phyloP scores from a whole-genome alignment of 2,113 vertebrate species.

The Rhombomys opimus region DNA sequence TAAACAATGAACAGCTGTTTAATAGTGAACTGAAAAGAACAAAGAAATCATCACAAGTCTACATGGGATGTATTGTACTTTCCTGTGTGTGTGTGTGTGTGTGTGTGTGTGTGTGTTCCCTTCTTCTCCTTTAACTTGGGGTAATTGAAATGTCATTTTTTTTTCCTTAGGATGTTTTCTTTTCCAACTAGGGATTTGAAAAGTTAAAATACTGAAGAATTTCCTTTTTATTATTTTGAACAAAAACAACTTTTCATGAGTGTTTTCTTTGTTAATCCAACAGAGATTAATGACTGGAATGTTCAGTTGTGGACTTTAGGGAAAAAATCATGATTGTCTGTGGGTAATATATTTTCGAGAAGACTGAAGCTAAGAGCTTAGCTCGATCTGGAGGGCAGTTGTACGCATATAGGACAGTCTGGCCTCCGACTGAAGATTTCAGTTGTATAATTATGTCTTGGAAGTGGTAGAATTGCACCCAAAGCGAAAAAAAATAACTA shows the following conservation, averaged over 20 bases:
- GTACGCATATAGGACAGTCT: constrained; percentile 68
- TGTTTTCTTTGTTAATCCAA: constrained; percentile 85
- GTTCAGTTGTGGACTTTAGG: constrained; percentile 67
- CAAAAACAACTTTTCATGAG: constrained; percentile 75
- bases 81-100: constrained; percentile 51
- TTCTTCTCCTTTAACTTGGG: constrained; percentile 57
- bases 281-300: constrained; percentile 80
- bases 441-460: constrained; percentile 71
- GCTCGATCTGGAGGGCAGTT: constrained; percentile 71
- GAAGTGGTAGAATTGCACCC: constrained; percentile 65
- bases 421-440: constrained; percentile 69
- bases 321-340: constrained; percentile 61
- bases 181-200: constrained; percentile 58
- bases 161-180: constrained; percentile 69
- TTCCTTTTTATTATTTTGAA: constrained; percentile 74
- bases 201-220: constrained; percentile 57
- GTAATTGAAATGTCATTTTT: constrained; percentile 75
- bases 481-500: constrained; percentile 43
- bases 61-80: constrained; percentile 77
- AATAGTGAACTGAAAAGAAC: constrained; percentile 79
- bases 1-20: constrained; percentile 85
- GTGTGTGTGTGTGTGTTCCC: constrained; percentile 30
- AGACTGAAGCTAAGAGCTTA: constrained; percentile 78
- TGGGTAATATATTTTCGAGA: constrained; percentile 83
- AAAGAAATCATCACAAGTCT: constrained; percentile 80